Evolutionary conservation across 2,113 vertebrate species (phyloP).

Genomic region (Scomber scombrus): DNA sequence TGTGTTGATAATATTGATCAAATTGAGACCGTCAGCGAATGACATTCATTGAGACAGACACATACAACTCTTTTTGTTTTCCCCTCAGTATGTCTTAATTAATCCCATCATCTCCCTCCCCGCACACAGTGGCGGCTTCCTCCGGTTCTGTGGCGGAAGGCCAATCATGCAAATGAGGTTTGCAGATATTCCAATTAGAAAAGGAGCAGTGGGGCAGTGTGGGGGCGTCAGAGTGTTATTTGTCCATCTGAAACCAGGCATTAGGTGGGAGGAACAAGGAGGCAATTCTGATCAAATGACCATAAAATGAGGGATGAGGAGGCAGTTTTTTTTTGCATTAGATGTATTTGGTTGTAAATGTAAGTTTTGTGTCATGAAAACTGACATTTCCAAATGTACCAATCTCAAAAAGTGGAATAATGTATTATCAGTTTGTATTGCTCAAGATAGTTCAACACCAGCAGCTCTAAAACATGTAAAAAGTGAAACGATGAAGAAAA

Average conservation of each 20-base stretch:
- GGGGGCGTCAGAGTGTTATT: constrained; percentile 18
- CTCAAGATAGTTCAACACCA: not conserved
- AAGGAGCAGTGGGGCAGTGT: constrained; percentile 11
- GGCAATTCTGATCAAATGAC: constrained; percentile 4
- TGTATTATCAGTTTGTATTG: too few species aligned
- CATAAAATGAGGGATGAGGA: not conserved
- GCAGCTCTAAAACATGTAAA: not conserved
- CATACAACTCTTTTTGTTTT: too few species aligned
- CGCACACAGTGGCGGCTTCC: not conserved
- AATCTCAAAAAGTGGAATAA: too few species aligned
- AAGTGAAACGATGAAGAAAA: too few species aligned
- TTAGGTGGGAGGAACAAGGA: constrained; percentile 26
- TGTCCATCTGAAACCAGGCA: constrained; percentile 15
- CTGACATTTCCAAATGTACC: too few species aligned
- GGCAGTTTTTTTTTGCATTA: not conserved
- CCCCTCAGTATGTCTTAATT: too few species aligned
- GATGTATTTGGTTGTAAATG: not conserved
- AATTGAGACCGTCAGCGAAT: too few species aligned
- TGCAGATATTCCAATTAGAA: constrained; percentile 32
- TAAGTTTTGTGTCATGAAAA: not conserved
- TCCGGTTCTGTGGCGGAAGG: constrained; percentile 20
- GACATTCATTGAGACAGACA: not conserved
- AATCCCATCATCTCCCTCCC: not conserved
- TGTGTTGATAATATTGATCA: too few species aligned
- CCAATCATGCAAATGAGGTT: constrained; percentile 43